These are phyloP conservation scores for Mylabris sibirica DNA, from an alignment of 2,888 invertebrate species.

Conservation along the genomic window DNA sequence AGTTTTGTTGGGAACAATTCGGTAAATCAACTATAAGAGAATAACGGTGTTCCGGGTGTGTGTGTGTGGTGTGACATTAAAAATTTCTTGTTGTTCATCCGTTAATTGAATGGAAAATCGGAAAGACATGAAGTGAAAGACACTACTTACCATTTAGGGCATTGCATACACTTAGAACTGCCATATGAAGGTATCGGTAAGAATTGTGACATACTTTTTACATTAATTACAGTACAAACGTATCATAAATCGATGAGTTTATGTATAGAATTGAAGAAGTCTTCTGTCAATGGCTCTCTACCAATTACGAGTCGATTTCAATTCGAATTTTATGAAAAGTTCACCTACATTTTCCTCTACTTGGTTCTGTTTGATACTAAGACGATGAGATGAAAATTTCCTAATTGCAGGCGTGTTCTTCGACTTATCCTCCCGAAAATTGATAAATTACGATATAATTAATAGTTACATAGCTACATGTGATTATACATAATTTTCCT, in stretches of 20 bases:
- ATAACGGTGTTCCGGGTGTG: conserved; percentile 1
- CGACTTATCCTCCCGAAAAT: not conserved
- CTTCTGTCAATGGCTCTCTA: no score
- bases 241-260: not conserved
- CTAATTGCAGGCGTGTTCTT: no score
- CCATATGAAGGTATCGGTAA: conserved; percentile 2
- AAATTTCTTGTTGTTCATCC: not conserved
- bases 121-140: not conserved
- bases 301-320: not conserved
- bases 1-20: not conserved
- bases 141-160: conserved; percentile 14
- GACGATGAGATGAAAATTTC: not conserved
- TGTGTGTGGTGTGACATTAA: not conserved
- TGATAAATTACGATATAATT: conserved; percentile 1
- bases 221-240: not conserved
- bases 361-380: no score
- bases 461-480: no score
- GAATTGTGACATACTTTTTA: conserved; percentile 1
- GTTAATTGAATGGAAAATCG: conserved; percentile 9
- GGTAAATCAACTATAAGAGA: not conserved
- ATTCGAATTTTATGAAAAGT: no score
- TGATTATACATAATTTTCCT: no score
- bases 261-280: not conserved
- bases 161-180: not conserved
- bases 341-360: not conserved